phyloP scores from a whole-genome alignment of 2,888 invertebrate species.

The Alsophila aescularia region DNA sequence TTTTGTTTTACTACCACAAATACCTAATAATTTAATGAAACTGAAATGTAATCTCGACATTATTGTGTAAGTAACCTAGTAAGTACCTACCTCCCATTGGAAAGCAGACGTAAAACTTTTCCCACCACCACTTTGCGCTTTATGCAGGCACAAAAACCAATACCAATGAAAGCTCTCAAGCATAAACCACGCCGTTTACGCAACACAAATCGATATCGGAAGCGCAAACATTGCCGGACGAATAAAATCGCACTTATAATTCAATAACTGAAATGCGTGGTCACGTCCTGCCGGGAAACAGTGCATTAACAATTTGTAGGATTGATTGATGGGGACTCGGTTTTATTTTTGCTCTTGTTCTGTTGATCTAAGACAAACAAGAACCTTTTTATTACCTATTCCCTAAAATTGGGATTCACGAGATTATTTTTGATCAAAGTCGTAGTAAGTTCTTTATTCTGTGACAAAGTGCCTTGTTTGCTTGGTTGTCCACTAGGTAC shows the following conservation, averaged over 20 bases:
- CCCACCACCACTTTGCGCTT: conserved; percentile 2
- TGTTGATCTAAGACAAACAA: conserved; percentile 6
- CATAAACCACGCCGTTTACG: conserved; percentile 35
- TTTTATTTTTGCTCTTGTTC: conserved; percentile 1
- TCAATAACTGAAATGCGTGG: conserved; percentile 49
- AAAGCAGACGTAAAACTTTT: conserved; percentile 3
- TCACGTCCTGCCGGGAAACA: conserved; percentile 39
- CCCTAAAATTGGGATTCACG: no score
- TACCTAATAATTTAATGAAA: background rate
- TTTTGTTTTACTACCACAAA: no score
- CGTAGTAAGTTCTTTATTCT: no score
- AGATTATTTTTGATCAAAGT: background rate
- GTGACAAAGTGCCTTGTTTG: no score
- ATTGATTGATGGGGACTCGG: conserved; percentile 4
- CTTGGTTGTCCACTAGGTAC: no score
- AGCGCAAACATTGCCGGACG: conserved; percentile 34
- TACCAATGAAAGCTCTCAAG: conserved; percentile 38
- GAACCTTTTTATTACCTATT: background rate
- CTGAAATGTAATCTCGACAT: no score
- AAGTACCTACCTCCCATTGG: background rate
- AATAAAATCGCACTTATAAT: conserved; percentile 47
- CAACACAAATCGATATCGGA: conserved; percentile 37
- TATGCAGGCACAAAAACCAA: conserved; percentile 13
- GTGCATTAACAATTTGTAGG: conserved; percentile 8
- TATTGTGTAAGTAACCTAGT: no score